Percentiles rank a stretch among this genome's conserved stretches.
Conservation (phyloP, 2,797 vertebrate species). For the Gobio occitaniae region DNA sequence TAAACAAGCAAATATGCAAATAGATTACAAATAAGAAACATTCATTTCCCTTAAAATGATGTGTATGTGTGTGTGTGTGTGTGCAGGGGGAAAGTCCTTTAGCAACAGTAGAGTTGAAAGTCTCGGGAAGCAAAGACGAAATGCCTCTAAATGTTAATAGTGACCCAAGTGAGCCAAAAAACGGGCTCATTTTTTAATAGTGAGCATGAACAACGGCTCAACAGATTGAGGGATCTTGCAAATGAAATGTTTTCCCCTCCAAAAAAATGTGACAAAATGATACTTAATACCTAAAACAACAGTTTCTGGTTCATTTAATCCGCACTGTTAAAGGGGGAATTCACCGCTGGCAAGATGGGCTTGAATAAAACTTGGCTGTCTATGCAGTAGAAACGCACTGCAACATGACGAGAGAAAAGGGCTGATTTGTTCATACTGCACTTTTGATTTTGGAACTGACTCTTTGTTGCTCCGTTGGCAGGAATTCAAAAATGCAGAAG, state of each 20-base stretch:
- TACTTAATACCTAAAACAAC: slow-evolving; percentile 30
- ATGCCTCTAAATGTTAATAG: background rate
- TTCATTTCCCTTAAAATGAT: slow-evolving; percentile 43
- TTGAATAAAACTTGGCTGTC: background rate
- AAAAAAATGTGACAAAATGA: background rate
- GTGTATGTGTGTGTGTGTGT: slow-evolving; percentile 32
- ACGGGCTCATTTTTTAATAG: background rate
- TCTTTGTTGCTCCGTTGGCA: background rate
- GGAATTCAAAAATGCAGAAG: background rate
- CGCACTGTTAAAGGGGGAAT: background rate
- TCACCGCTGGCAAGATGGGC: background rate
- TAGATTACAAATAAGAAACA: slow-evolving; percentile 62
- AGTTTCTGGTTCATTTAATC: slow-evolving; percentile 36
- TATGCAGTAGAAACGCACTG: background rate
- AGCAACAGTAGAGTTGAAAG: slow-evolving; percentile 7
- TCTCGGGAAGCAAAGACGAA: background rate
- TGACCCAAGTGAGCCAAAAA: background rate
- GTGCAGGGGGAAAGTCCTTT: background rate
- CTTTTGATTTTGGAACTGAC: background rate
- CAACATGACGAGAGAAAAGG: background rate
- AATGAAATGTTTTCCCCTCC: background rate
- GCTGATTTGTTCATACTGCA: background rate
- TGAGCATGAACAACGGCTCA: background rate
- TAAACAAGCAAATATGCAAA: slow-evolving; percentile 65
- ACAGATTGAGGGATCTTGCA: background rate